Base-by-base conservation (phyloP, 2,113 vertebrate genomes). In the Pterocles burchelli region DNA sequence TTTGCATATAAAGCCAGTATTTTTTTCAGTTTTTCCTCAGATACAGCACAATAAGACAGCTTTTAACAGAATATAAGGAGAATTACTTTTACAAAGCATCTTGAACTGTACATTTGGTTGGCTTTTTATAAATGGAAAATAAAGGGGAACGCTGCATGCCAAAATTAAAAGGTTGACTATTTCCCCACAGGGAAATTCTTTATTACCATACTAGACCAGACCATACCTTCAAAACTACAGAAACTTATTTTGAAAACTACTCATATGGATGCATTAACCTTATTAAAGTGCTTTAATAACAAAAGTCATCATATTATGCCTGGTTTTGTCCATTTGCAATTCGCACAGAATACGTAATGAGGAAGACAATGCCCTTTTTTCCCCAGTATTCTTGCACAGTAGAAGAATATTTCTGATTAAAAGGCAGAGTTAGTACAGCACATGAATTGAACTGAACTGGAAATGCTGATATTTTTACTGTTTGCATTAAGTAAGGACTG, bases 351-450 rank as follows among this genome's bases (percentile, higher is more conserved):
- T 97, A 95, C 88, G 71, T 97, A 97, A 97, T 96, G 85, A 98
- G 94, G 70, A 95, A 96, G 96, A 97, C 96, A 97, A 96, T 97
- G 90, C 94, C 91, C 91, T 88, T 85, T 94, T 97, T 96, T 55
- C 95, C 54, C 92, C 85, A 83, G 83, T 95, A 92, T 95, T 96
- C 97, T 88, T 97, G 95, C 96, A 97, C 97, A 97, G 94, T 96
- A 96, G 92, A 87, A 96, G 88, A 95, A 96, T 97, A 97, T 97
- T 97, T 98, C 97, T 98, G 97, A 98, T 98, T 98, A 97, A 98
- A 97, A 97, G 93, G 96, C 93, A 97, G 97, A 95, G 91, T 94
- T 97, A 97, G 95, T 46, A 26, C 90, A 92, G 95, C 95, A 90
- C 86, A 97, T 79, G 96, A 97, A 97, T 97, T 96, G 97, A 98